Evolutionary conservation across 2,888 invertebrate species (phyloP).

Genomic region (Nemurella pictetii): DNA sequence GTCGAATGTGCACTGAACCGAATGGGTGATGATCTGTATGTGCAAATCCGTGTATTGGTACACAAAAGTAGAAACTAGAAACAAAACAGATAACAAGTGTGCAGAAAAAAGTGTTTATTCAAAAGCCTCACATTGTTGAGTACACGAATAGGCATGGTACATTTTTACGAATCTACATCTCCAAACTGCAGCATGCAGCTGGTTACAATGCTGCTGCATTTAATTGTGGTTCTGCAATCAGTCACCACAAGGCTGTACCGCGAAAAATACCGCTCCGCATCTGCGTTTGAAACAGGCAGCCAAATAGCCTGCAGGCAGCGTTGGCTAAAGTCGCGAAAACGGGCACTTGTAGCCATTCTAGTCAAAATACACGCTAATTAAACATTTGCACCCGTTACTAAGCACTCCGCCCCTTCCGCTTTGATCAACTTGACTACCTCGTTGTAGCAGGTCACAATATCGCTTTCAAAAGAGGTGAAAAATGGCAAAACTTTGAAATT

Average conservation of each 20-base stretch:
- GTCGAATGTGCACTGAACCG: no score
- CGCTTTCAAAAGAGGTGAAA: background rate
- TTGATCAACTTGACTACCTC: background rate
- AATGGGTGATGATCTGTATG: no score
- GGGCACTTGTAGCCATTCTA: background rate
- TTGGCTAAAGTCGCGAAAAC: background rate
- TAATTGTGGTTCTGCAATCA: background rate
- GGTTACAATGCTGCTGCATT: constrained; percentile 5
- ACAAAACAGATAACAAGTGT: no score
- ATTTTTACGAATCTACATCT: constrained; percentile 1
- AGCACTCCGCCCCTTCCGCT: background rate
- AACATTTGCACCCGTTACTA: background rate
- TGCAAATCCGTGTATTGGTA: no score
- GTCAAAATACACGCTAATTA: background rate
- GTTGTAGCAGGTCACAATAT: background rate
- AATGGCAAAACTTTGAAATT: background rate
- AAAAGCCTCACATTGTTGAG: no score
- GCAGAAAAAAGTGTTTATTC: no score
- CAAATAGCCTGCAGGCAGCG: constrained; percentile 9
- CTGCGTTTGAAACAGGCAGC: background rate
- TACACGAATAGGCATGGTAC: background rate
- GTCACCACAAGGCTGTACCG: constrained; percentile 5
- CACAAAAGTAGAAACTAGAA: no score
- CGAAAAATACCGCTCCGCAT: background rate
- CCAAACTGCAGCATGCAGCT: background rate